Base-by-base conservation (phyloP, 2,113 vertebrate genomes). In the Gadus macrocephalus region DNA sequence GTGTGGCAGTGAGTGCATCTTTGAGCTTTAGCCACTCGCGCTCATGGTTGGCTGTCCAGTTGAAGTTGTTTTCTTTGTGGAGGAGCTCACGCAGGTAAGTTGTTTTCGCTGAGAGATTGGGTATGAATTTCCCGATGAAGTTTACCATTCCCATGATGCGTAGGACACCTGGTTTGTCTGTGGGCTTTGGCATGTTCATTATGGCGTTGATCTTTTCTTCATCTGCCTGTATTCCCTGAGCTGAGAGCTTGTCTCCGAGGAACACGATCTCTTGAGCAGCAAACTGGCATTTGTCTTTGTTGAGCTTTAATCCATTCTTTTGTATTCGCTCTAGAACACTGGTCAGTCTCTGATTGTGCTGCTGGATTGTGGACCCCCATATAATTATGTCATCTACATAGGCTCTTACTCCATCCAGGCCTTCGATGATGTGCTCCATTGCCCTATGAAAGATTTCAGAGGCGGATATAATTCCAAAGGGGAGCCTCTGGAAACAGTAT, bases 101-200 rank as follows among this genome's bases (percentile, higher is more conserved):
- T 11, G 25, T 71, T 42, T 77, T 68, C 31, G 53, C 28, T 14
- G 58, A 22, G 9, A 71, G 64, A 58, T 72, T 76, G 6, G 69
- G 53, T 11, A 72, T 72, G 14, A 67, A 60, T 62, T 75, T 75
- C 1, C 68, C 73, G 15, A 70, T 75, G 53, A 66, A 75, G 15
- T 70, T 72, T 17, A 64, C 17, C 60, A 67, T 72, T 17, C 59
- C 66, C 65, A 67, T 68, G 66, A 19, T 66, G 5, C 59, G 42
- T 62, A 72, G 60, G 16, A 72, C 49, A 17, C 49, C 49, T 53
- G 49, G 6, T 53, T 53, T 53, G 49, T 53, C 49, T 15, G 49
- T 53, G 49, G 49, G 49, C 28, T 22, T 67, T 77, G 56, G 56
- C 56, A 59, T 59, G 56, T n/a, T 16, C 56, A 16, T 12, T 59